phyloP scores from a whole-genome alignment of 2,888 invertebrate species.

The Muschampia plurimacula region DNA sequence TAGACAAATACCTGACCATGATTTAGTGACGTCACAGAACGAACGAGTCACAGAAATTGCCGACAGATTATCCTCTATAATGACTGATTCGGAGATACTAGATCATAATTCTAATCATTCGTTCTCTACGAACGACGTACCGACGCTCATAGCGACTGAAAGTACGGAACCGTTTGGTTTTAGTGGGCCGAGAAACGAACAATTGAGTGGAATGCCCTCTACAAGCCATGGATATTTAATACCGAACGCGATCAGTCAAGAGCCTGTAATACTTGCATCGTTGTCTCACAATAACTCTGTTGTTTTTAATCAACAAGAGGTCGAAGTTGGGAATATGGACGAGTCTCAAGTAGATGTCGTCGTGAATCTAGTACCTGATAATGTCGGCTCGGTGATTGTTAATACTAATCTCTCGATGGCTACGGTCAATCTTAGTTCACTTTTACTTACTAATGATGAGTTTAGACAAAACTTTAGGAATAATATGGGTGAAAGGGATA shows the following conservation, averaged over 20 bases:
- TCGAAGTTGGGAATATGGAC: slow-evolving; percentile 55
- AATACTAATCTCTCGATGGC: slow-evolving; percentile 87
- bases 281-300: slow-evolving; percentile 80
- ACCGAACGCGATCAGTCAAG: slow-evolving; percentile 87
- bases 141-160: slow-evolving; percentile 68
- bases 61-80: slow-evolving; percentile 77
- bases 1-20: slow-evolving; percentile 74
- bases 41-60: slow-evolving; percentile 83
- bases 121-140: slow-evolving; percentile 77
- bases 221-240: slow-evolving; percentile 88
- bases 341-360: slow-evolving; percentile 67
- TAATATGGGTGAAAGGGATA: slow-evolving; percentile 1
- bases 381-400: slow-evolving; percentile 72
- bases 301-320: slow-evolving; percentile 74
- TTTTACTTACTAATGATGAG: slow-evolving; percentile 82
- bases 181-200: slow-evolving; percentile 70
- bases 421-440: slow-evolving; percentile 86
- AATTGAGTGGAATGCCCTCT: slow-evolving; percentile 84
- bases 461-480: slow-evolving; percentile 58
- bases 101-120: slow-evolving; percentile 59
- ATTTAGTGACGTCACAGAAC: slow-evolving; percentile 78
- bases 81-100: slow-evolving; percentile 67
- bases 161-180: slow-evolving; percentile 61
- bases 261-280: slow-evolving; percentile 83
- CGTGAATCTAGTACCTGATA: slow-evolving; percentile 70